These are phyloP conservation scores for Gonocerus acuteangulatus DNA, from an alignment of 2,888 invertebrate species.

Conservation along the genomic window DNA sequence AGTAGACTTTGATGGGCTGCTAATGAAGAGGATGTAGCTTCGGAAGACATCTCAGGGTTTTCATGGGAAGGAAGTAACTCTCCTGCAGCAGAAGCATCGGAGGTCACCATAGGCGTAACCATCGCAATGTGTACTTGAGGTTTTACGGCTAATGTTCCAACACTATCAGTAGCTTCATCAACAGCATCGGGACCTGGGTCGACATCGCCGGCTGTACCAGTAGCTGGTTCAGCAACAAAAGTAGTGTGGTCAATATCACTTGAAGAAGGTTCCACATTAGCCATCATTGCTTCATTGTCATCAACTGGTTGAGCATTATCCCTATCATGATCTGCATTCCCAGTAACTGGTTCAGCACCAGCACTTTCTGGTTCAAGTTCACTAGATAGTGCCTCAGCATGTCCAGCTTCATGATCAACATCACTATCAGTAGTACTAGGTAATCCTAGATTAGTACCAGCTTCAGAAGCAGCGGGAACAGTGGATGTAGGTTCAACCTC, in stretches of 20 bases:
- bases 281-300: not conserved
- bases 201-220: no score
- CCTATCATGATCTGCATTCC: not conserved
- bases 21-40: not conserved
- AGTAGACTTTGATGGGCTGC: not conserved
- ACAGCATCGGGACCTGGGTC: not conserved
- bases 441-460: not conserved
- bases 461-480: not conserved
- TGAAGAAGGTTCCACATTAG: not conserved
- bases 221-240: not conserved
- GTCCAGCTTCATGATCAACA: not conserved
- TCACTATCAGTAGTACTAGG: not conserved
- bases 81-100: not conserved
- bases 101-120: not conserved
- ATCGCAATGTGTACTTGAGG: not conserved
- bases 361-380: not conserved
- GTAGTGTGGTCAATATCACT: not conserved
- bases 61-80: not conserved
- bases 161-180: not conserved
- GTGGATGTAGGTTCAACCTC: not conserved
- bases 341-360: not conserved
- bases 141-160: not conserved
- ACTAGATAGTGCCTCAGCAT: conserved; percentile 3
- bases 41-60: not conserved
- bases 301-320: not conserved